A percentile compares a stretch with the other conserved stretches of the same genome.
phyloP scores from a whole-genome alignment of 1,140 invertebrate species.

The Lutraria rhynchaena region DNA sequence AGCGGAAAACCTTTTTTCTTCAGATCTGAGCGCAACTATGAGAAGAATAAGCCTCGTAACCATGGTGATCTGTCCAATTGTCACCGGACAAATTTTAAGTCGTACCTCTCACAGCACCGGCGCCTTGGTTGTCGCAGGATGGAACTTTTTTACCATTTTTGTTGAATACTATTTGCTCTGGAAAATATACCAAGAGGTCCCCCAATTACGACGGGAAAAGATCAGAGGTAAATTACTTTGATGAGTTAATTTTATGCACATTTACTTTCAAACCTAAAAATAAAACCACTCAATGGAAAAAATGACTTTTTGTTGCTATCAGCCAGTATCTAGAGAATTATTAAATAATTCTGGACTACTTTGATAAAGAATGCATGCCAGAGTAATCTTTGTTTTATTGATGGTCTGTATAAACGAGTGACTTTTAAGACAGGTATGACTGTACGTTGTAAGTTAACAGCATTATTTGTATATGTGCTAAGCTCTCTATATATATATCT shows the following conservation, averaged over 20 bases:
- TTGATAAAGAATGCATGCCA: no score
- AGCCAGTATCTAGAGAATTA: no score
- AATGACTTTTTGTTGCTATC: no score
- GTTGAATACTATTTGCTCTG: slow-evolving; percentile 83
- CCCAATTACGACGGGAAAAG: slow-evolving; percentile 69
- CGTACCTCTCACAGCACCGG: slow-evolving; percentile 73
- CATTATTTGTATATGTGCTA: no score
- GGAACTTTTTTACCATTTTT: slow-evolving; percentile 83
- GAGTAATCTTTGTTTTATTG: no score
- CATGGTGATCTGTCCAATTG: slow-evolving; percentile 83
- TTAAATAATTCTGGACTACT: no score
- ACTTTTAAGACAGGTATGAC: no score
- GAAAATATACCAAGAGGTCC: slow-evolving; percentile 81
- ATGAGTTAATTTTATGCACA: not conserved
- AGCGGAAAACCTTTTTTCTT: slow-evolving; percentile 31
- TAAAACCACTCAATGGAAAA: no score
- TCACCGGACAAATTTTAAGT: slow-evolving; percentile 83
- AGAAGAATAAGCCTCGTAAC: slow-evolving; percentile 83
- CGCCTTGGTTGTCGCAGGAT: slow-evolving; percentile 81
- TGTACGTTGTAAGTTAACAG: no score
- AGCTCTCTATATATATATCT: no score
- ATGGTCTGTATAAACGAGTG: no score
- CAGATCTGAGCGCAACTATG: slow-evolving; percentile 72
- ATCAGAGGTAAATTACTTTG: slow-evolving; percentile 1
- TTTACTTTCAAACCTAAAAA: no score